phyloP scores from a whole-genome alignment of 2,888 invertebrate genomes.

The Pristionchus maxplancki region DNA sequence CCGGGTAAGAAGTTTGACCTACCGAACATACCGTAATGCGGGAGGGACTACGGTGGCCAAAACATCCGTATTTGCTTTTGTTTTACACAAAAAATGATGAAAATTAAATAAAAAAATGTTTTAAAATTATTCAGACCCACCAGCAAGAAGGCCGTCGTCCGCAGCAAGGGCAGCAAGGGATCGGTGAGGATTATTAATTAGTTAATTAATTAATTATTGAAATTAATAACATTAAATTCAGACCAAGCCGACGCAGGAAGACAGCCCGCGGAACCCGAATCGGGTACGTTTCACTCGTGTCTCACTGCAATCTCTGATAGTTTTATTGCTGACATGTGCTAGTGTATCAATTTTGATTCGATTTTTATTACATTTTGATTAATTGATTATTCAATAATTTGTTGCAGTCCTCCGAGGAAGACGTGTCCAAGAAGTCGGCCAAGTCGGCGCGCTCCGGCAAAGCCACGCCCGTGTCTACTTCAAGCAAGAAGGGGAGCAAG shows the following conservation, averaged over 20 bases:
- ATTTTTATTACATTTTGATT: too few relatives aligned
- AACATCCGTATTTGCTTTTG: too few relatives aligned
- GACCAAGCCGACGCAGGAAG: background rate
- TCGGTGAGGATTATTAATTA: background rate
- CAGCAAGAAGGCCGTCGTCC: background rate
- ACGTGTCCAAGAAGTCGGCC: background rate
- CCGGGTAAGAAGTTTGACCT: background rate
- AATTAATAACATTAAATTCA: background rate
- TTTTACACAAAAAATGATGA: too few relatives aligned
- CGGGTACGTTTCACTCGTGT: background rate
- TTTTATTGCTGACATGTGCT: too few relatives aligned
- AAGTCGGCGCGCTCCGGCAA: background rate
- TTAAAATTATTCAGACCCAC: background rate
- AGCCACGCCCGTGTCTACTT: background rate
- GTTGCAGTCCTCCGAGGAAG: background rate
- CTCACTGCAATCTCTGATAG: too few relatives aligned
- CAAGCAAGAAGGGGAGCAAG: background rate
- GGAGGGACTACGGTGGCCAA: too few relatives aligned
- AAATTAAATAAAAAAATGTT: too few relatives aligned
- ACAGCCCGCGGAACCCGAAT: background rate
- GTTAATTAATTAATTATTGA: background rate
- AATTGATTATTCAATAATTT: background rate
- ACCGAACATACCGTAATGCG: background rate
- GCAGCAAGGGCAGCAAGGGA: background rate
- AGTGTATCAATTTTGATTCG: too few relatives aligned